A percentile compares a stretch with the other conserved stretches of the same genome.
These are phyloP conservation scores for Eupelmus urozonus DNA, from an alignment of 2,888 invertebrate genomes.

Conservation along the genomic window DNA sequence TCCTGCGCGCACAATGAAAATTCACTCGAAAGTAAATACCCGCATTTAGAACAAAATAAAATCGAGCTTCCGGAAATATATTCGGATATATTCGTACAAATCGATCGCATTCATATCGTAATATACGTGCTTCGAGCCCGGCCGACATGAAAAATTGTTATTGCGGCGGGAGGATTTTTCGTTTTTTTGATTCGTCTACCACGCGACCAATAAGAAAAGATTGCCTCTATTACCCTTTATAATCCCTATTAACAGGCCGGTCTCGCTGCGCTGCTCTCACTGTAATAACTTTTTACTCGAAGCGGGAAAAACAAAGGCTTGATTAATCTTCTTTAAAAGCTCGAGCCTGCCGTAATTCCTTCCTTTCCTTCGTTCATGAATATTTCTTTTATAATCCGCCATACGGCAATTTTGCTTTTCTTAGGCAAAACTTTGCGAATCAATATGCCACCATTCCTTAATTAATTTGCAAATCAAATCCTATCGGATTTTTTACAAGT, in stretches of 20 bases:
- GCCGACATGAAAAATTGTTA: conserved; percentile 44
- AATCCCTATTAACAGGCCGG: conserved; percentile 26
- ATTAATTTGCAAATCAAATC: conserved; percentile 40
- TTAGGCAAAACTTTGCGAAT: conserved; percentile 7
- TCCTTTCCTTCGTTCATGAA: conserved; percentile 13
- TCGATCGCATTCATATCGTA: conserved; percentile 47
- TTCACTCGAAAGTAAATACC: conserved; percentile 2
- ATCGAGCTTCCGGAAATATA: conserved; percentile 18
- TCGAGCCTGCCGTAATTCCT: neutral
- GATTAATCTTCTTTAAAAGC: conserved; percentile 30
- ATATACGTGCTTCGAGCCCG: neutral
- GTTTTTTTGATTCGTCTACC: neutral
- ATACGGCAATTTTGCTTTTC: conserved; percentile 39
- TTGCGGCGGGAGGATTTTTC: conserved; percentile 10
- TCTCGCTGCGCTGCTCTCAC: neutral
- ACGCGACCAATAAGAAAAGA: conserved; percentile 21
- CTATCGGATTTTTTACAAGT: neutral
- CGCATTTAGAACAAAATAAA: conserved; percentile 31
- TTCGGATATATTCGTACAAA: conserved; percentile 14
- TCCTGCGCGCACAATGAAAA: neutral
- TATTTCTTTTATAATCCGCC: conserved; percentile 39
- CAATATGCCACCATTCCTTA: neutral
- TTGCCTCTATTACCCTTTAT: conserved; percentile 35
- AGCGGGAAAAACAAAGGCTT: conserved; percentile 5
- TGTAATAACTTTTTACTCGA: conserved; percentile 17